These are phyloP conservation scores for Anticlea derivata DNA, from an alignment of 2,888 invertebrate species.

Conservation along the genomic window DNA sequence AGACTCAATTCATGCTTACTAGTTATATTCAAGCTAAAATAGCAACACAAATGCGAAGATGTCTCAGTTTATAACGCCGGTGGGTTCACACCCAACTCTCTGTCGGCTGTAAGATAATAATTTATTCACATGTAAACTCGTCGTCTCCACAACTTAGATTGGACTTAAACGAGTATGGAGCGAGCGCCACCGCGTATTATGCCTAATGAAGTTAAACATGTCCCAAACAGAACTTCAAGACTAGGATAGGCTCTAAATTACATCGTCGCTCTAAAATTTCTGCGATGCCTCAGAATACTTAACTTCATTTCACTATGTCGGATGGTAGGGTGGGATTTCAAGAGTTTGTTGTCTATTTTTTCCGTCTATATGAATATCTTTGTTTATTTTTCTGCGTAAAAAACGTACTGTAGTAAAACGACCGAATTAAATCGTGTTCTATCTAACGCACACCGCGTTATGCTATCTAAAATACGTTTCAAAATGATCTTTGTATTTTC, in stretches of 20 bases:
- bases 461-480: too few species aligned
- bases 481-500: too few species aligned
- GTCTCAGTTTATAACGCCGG: conserved; percentile 40
- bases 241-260: conserved; percentile 56
- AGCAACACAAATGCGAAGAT: conserved; percentile 43
- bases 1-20: conserved; percentile 28
- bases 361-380: too few species aligned
- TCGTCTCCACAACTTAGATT: conserved; percentile 79
- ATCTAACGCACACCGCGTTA: too few species aligned
- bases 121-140: conserved; percentile 81
- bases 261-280: conserved; percentile 50
- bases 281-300: conserved; percentile 32
- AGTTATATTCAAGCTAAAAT: conserved; percentile 29
- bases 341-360: too few species aligned
- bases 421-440: too few species aligned
- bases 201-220: conserved; percentile 82
- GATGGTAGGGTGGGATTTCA: too few species aligned
- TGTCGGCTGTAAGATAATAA: conserved; percentile 74
- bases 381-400: too few species aligned
- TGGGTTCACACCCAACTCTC: conserved; percentile 49
- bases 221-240: conserved; percentile 64
- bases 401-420: too few species aligned
- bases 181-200: conserved; percentile 71
- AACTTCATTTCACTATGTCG: not conserved
- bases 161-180: conserved; percentile 82